Conservation (phyloP, 2,888 invertebrate genomes). For the Dolichopus griseipennis region DNA sequence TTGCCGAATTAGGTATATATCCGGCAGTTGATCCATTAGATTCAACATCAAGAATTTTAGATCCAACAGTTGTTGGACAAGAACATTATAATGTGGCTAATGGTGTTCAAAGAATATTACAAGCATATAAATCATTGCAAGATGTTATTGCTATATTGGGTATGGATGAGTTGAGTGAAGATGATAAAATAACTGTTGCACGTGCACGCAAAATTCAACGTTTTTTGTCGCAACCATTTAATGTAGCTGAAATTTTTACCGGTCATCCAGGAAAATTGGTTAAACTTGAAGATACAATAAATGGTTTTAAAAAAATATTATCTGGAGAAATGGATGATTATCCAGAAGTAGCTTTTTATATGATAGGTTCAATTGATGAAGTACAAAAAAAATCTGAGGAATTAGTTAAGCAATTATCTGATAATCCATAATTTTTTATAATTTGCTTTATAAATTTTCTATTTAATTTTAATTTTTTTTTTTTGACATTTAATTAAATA, state of each 20-base stretch:
- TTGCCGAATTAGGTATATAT: constrained; percentile 87
- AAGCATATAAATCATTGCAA: constrained; percentile 65
- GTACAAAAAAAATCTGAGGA: constrained; percentile 72
- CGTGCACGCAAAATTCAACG: constrained; percentile 90
- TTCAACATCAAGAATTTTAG: constrained; percentile 90
- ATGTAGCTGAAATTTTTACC: constrained; percentile 89
- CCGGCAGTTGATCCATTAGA: constrained; percentile 92
- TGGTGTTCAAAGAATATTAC: constrained; percentile 85
- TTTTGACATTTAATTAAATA: no score
- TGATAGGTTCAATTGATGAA: constrained; percentile 90
- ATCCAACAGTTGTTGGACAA: constrained; percentile 79
- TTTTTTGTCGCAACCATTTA: constrained; percentile 90
- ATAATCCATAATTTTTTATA: no score
- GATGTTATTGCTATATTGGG: constrained; percentile 94
- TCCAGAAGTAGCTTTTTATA: constrained; percentile 93
- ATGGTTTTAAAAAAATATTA: constrained; percentile 78
- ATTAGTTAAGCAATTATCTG: constrained; percentile 29
- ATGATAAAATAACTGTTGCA: constrained; percentile 85
- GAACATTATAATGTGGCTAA: constrained; percentile 86
- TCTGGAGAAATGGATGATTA: constrained; percentile 80
- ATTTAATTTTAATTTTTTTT: no score
- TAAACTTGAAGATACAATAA: constrained; percentile 76
- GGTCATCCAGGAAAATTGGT: constrained; percentile 86
- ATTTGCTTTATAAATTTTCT: no score
- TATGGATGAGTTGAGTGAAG: constrained; percentile 90